phyloP scores from a whole-genome alignment of 37 sponge, comb jelly and placozoan genomes.

The Cliona cf. orientalis region DNA sequence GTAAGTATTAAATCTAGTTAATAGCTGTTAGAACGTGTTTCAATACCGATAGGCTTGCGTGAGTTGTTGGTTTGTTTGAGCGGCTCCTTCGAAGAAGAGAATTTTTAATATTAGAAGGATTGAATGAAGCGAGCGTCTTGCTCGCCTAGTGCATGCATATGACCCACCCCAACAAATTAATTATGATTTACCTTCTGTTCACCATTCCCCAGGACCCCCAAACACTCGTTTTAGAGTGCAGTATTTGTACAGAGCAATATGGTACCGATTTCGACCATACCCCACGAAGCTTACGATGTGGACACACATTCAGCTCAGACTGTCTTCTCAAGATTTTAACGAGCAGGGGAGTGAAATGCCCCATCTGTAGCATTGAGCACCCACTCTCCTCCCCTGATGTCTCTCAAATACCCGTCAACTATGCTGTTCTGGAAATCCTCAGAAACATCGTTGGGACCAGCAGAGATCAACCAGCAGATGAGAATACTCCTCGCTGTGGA shows the following conservation, averaged over 20 bases:
- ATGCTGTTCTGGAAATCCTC: constrained; percentile 56
- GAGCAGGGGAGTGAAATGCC: constrained; percentile 53
- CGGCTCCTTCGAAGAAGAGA: no score
- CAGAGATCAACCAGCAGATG: neutral
- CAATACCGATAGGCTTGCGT: no score
- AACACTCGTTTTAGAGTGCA: constrained; percentile 56
- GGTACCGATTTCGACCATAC: constrained; percentile 19
- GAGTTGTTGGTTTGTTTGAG: no score
- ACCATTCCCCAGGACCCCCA: constrained; percentile 6
- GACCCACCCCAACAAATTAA: neutral
- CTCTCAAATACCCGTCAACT: constrained; percentile 56
- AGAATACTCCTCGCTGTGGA: constrained; percentile 45
- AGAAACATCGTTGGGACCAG: constrained; percentile 6
- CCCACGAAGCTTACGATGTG: constrained; percentile 68
- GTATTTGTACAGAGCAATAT: constrained; percentile 62
- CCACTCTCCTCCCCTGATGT: constrained; percentile 24
- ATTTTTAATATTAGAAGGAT: no score
- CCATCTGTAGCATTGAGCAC: constrained; percentile 44
- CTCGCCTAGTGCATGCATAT: no score
- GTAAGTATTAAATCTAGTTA: no score
- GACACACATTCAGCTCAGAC: constrained; percentile 78
- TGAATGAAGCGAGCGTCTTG: no score
- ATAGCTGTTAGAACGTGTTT: no score
- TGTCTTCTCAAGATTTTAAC: constrained; percentile 45
- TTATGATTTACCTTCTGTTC: neutral